Evolutionary conservation across 1,140 invertebrate genomes (phyloP), one percentile per base, ranked within the genome.

Genomic region (Diachasma alloeum): DNA sequence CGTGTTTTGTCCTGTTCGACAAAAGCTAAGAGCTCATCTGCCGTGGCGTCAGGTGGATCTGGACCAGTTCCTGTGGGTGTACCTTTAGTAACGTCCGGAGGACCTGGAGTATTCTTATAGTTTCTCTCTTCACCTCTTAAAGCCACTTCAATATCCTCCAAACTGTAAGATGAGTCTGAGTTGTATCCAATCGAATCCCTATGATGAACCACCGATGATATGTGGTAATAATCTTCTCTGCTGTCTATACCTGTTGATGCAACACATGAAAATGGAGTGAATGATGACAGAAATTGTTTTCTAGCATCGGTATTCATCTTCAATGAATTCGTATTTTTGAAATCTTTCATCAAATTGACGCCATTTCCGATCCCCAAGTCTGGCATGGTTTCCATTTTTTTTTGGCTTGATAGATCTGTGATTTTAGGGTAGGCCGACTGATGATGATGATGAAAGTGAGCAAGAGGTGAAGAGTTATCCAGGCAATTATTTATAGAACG

Each of bases 1-100:
- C 96, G 88, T 11, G 93, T 92, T 0, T 94, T 94, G 79, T 96
- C 94, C 66, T 96, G 95, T 78, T 96, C 93, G 0, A 96, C 96
- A 83, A 97, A 97, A 22, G 94, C 93, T 0, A 94, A 93, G 31
- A 97, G 87, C 71, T 96, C 95, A 80, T 97, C 96, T 85, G 37
- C 90, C 88, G 39, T 90, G 86, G 42, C 72, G 31, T 88, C 84
- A 10, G 79, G 70, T 0, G 82, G 66, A 44, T 86, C 84, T 0
- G 85, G 85, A 6, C 84, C 85, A 5, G 73, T 76, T 0, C 81
- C 80, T 0, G 84, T 85, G 11, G 90, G 90, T 0, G 94, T 96
- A 0, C 95, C 95, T 44, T 93, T 94, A 11, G 95, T 92, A 6
- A 96, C 93, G 83, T 96, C 95, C 0, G 95, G 95, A 5, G 89